Base-by-base conservation (phyloP, 2,113 vertebrate genomes). In the Triplophysa siluroides region DNA sequence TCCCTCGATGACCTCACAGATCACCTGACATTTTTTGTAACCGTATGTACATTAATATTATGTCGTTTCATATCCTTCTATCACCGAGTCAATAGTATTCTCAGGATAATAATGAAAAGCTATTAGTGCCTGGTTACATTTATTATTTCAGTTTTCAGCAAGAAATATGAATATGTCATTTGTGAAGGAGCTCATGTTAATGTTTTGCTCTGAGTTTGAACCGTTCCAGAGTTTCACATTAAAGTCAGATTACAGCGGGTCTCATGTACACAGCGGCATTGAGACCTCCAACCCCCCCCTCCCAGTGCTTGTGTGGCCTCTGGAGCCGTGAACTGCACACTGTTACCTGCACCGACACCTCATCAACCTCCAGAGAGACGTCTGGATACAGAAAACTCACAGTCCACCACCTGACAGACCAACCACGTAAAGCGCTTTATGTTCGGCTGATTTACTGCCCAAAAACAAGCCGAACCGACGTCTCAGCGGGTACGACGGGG, bases 301-400 rank as follows among this genome's bases (percentile, higher is more conserved):
- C 78, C 21, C 70, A 76, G 80, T 68, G 45, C 77, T 47, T 85
- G 83, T 85, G 80, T 82, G 83, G 83, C 18, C 33, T 71, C 41
- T 81, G 73, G 14, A 33, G 45, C 80, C 80, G 79, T n/a, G 66
- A 65, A 24, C 73, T 23, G 72, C 26, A 52, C 60, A 58, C 76
- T 81, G 76, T 81, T 79, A 81, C 76, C 80, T 81, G 65, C 21
- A 54, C 66, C 29, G 21, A 79, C 83, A 85, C 83, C 83, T 85
- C 78, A 67, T 85, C 78, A 85, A 85, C 21, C 4, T 19, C 68
- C 29, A 67, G 73, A 61, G 43, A 7, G 43, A 21, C 56, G n/a
- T 24, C 69, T 83, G 38, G 45, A 56, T 4, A 45, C 33, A 26
- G 19, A 14, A n/a, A 52, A 33, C 58, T 45, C 6, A 19, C 33